Evolutionary conservation across 2,113 vertebrate genomes (phyloP).

Genomic region (Ia io): DNA sequence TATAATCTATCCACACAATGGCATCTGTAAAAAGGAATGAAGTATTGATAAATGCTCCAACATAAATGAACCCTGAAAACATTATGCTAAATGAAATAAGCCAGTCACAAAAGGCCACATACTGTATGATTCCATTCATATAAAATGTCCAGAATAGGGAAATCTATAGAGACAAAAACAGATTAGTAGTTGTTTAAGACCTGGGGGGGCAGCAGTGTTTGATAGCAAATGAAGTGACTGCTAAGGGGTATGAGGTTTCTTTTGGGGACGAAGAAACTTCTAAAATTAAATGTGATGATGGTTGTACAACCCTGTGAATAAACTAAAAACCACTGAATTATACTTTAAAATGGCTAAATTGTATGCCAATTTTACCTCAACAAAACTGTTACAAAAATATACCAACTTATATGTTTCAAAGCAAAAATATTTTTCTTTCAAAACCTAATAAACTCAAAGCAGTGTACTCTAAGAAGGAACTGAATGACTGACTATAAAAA

Average conservation of each 20-base stretch:
- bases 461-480: not conserved
- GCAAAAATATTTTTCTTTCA: constrained; percentile 10
- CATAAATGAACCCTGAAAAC: not conserved
- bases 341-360: not conserved
- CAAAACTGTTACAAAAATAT: not conserved
- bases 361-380: not conserved
- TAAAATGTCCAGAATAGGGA: not conserved
- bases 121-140: not conserved
- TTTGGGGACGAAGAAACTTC: not conserved
- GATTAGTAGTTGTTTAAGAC: not conserved
- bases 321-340: not conserved
- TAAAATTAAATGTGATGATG: not conserved
- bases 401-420: not conserved
- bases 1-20: not conserved
- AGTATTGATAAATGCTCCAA: not conserved
- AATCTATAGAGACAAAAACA: not conserved
- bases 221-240: not conserved
- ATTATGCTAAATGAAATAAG: not conserved
- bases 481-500: not conserved
- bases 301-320: not conserved
- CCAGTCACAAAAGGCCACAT: not conserved
- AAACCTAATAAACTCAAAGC: not conserved
- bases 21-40: not conserved
- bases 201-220: not conserved
- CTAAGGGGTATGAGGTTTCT: not conserved